A percentile compares a stretch with the other conserved stretches of the same genome.
These are phyloP conservation scores for Zosterops borbonicus DNA, from an alignment of 2,113 vertebrate genomes.

Conservation along the genomic window DNA sequence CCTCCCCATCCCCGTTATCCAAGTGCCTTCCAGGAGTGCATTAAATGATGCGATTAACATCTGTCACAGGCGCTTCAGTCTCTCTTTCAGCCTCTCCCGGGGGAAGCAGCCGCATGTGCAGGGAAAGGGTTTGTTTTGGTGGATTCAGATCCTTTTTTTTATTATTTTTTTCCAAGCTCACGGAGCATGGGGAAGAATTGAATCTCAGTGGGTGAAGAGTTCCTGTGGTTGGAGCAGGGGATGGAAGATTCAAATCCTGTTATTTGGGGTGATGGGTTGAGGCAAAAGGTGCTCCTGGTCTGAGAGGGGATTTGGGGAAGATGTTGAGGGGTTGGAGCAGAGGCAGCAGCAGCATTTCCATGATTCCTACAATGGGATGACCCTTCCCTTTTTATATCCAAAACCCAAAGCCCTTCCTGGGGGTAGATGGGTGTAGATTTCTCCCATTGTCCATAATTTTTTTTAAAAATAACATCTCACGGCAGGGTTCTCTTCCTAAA, in stretches of 20 bases:
- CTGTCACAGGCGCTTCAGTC: constrained; percentile 24
- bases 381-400: neutral
- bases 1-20: neutral
- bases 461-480: neutral
- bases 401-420: neutral
- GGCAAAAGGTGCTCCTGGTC: neutral
- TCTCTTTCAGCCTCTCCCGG: constrained; percentile 15
- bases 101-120: constrained; percentile 40
- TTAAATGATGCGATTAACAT: constrained; percentile 56
- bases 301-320: neutral
- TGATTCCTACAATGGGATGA: neutral
- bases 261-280: fast-evolving
- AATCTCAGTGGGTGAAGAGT: fast-evolving
- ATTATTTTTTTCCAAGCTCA: neutral
- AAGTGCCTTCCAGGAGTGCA: constrained; percentile 30
- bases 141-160: neutral
- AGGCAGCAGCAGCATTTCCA: neutral
- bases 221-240: neutral
- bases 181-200: fast-evolving
- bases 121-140: constrained; percentile 47
- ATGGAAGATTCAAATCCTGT: fast-evolving
- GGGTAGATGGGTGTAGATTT: neutral
- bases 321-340: neutral
- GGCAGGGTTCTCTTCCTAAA: neutral
- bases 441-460: neutral